A percentile compares a stretch with the other conserved stretches of the same genome.
These are phyloP conservation scores for Botrylloides violaceus DNA, from an alignment of 23 tunicate species.

Conservation along the genomic window DNA sequence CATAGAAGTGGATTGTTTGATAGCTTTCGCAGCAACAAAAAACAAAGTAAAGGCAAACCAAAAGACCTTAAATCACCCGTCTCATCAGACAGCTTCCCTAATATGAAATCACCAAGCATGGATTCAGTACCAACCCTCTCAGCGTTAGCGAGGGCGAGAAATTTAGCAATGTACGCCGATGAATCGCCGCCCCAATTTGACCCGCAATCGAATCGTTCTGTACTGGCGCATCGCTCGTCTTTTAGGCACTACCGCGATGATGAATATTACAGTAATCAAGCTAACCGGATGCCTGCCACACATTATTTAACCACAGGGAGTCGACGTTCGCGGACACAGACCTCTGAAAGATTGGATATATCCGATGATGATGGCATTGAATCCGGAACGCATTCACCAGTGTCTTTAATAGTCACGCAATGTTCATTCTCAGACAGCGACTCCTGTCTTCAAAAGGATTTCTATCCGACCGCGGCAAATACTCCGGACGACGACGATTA, in stretches of 20 bases:
- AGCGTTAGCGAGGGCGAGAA: neutral
- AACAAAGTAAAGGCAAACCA: neutral
- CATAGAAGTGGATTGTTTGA: neutral
- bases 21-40: conserved; percentile 11
- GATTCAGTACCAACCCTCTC: neutral
- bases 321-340: neutral
- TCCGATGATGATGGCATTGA: conserved; percentile 7
- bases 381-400: neutral
- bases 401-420: conserved; percentile 6
- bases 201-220: neutral
- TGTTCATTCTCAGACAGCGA: conserved; percentile 23
- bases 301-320: neutral
- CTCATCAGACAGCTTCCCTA: neutral
- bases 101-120: neutral
- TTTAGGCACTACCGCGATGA: neutral
- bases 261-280: neutral
- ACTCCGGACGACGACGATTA: conserved; percentile 1
- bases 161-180: neutral
- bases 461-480: neutral
- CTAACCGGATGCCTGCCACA: conserved; percentile 4
- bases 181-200: neutral
- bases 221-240: neutral
- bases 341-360: neutral
- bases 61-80: neutral
- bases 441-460: neutral